phyloP scores from a whole-genome alignment of 2,888 invertebrate genomes.

The Encarsia formosa region DNA sequence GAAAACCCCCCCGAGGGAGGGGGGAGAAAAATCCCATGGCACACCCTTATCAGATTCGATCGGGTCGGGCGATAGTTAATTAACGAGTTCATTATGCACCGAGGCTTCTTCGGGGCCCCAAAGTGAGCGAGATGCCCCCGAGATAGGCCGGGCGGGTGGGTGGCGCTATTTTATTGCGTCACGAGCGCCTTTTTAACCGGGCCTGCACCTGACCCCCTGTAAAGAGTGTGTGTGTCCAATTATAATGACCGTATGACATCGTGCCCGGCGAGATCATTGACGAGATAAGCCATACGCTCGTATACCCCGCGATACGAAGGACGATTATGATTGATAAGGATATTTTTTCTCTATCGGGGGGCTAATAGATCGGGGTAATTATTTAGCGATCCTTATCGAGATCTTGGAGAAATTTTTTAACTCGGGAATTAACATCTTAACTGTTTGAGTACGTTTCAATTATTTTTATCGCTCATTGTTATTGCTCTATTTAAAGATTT shows the following conservation, averaged over 20 bases:
- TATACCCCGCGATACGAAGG: too few species aligned
- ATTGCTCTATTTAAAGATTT: too few species aligned
- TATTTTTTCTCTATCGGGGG: too few species aligned
- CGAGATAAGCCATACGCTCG: not conserved
- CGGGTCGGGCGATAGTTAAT: slow-evolving; percentile 51
- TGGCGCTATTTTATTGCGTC: slow-evolving; percentile 52
- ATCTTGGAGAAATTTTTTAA: too few species aligned
- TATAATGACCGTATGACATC: slow-evolving; percentile 20
- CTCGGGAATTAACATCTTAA: too few species aligned
- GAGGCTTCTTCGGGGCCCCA: slow-evolving; percentile 28
- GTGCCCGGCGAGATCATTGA: slow-evolving; percentile 2
- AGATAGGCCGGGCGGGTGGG: slow-evolving; percentile 48
- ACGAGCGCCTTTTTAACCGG: slow-evolving; percentile 40
- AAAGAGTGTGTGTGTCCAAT: too few species aligned
- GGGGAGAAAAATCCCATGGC: not conserved
- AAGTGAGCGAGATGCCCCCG: slow-evolving; percentile 48
- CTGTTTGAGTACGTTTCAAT: too few species aligned
- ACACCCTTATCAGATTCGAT: slow-evolving; percentile 49
- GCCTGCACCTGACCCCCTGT: not conserved
- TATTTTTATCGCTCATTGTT: too few species aligned
- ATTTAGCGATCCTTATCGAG: too few species aligned
- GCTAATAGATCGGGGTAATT: too few species aligned
- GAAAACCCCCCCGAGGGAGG: slow-evolving; percentile 14
- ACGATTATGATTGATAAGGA: too few species aligned
- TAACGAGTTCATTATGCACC: slow-evolving; percentile 53